Evolutionary conservation across 2,888 invertebrate species (phyloP).

Genomic region (Diplazon laetatorius): DNA sequence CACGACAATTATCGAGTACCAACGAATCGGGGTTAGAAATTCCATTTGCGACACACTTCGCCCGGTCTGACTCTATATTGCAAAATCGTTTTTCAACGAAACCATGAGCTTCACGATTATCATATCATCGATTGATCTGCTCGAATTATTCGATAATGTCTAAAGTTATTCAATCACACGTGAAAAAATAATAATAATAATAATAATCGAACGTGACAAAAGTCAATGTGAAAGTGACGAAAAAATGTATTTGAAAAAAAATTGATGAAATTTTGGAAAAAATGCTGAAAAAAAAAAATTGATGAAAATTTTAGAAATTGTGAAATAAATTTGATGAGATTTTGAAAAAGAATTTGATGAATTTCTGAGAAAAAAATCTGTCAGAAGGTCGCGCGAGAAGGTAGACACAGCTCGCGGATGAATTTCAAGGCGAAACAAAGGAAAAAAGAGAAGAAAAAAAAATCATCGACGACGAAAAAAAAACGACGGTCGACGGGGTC

Average conservation of each 20-base stretch:
- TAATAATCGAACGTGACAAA: no score
- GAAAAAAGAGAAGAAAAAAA: no score
- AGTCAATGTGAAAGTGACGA: conserved; percentile 3
- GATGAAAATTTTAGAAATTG: no score
- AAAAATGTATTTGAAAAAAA: background rate
- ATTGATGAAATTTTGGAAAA: background rate
- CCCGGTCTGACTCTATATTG: no score
- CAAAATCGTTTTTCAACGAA: conserved; percentile 30
- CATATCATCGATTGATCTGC: conserved; percentile 20
- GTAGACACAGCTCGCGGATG: conserved; percentile 37
- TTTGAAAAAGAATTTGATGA: background rate
- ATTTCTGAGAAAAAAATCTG: background rate
- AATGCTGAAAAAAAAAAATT: conserved; percentile 2
- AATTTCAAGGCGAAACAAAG: conserved; percentile 56
- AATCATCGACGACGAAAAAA: no score
- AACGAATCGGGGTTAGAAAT: conserved; percentile 72
- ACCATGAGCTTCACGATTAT: conserved; percentile 12
- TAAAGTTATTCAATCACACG: no score
- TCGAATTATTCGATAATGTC: no score
- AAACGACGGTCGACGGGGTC: background rate
- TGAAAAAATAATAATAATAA: no score
- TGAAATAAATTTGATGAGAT: no score
- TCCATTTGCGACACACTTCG: conserved; percentile 60
- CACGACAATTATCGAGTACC: conserved; percentile 70
- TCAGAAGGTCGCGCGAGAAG: conserved; percentile 31